These are phyloP conservation scores for Lithophane leautieri DNA, from an alignment of 2,888 invertebrate genomes.

Conservation along the genomic window DNA sequence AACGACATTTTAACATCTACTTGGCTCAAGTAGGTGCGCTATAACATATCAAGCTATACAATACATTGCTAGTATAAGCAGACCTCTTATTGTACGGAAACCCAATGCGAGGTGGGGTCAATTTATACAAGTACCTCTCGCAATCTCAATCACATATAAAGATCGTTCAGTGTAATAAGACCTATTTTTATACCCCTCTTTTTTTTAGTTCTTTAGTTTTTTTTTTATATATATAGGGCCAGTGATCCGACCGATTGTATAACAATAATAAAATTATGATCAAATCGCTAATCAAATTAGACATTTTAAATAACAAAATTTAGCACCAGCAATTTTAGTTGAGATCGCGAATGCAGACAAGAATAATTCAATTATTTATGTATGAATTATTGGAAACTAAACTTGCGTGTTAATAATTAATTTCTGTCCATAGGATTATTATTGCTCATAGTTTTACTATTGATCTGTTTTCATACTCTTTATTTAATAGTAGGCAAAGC, in stretches of 20 bases:
- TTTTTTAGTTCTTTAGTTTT: too few species aligned
- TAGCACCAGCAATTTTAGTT: neutral
- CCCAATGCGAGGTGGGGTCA: neutral
- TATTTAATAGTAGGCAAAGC: slow-evolving; percentile 12
- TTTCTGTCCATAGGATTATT: neutral
- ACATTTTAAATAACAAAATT: neutral
- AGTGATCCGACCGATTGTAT: neutral
- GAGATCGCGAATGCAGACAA: slow-evolving; percentile 21
- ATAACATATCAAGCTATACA: neutral
- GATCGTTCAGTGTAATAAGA: neutral
- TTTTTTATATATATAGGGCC: neutral
- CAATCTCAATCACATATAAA: neutral
- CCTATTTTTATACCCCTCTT: neutral
- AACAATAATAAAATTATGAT: slow-evolving; percentile 4
- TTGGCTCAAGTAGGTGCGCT: neutral
- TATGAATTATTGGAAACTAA: neutral
- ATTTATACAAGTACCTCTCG: neutral
- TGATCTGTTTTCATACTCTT: slow-evolving; percentile 17
- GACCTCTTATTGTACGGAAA: neutral
- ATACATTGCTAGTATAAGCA: neutral
- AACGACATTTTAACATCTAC: neutral
- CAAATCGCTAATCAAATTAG: neutral
- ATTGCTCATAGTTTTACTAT: slow-evolving; percentile 7
- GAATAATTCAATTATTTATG: neutral
- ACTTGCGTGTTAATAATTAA: neutral